phyloP scores from a whole-genome alignment of 2,797 vertebrate genomes.

The Menidia menidia region DNA sequence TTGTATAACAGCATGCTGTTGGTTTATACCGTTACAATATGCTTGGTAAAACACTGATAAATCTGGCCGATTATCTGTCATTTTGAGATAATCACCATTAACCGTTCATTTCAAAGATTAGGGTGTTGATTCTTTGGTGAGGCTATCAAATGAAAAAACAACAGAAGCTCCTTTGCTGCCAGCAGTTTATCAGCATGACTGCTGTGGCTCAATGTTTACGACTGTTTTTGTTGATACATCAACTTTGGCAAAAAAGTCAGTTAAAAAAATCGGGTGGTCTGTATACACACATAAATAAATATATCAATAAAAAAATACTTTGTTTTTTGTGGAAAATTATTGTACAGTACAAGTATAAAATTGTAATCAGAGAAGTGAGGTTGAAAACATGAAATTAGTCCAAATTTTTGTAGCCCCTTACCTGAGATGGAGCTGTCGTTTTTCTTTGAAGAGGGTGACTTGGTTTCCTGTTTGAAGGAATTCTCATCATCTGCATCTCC shows the following conservation, averaged over 20 bases:
- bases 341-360: background rate
- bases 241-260: background rate
- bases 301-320: background rate
- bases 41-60: background rate
- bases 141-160: background rate
- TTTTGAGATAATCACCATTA: background rate
- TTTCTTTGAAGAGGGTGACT: constrained; percentile 83
- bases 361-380: background rate
- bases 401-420: constrained; percentile 57
- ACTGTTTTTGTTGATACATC: background rate
- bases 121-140: background rate
- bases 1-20: background rate
- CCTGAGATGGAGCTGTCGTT: constrained; percentile 85
- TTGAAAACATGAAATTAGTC: background rate
- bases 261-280: background rate
- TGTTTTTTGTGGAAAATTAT: background rate
- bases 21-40: background rate
- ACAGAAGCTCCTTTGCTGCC: background rate
- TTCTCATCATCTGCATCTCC: constrained; percentile 94
- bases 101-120: constrained; percentile 2
- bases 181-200: background rate
- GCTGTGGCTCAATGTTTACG: background rate
- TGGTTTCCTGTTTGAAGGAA: constrained; percentile 89
- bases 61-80: background rate
- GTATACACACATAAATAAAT: too few relatives aligned